Evolutionary conservation across 2,888 invertebrate species (phyloP).

Genomic region (Graphium colonna): DNA sequence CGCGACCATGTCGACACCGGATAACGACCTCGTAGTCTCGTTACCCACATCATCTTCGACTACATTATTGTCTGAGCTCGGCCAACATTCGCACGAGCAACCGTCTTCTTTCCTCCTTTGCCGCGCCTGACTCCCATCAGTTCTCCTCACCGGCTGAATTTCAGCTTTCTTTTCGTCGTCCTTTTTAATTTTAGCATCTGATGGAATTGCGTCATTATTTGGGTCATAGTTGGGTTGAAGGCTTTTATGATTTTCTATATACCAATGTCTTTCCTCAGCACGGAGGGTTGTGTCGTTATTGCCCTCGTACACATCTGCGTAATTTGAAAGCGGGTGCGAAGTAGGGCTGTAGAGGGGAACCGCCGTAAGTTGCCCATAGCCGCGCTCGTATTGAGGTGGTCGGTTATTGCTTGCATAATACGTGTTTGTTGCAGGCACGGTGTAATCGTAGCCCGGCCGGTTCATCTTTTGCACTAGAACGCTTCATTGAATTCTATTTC

Average conservation of each 20-base stretch:
- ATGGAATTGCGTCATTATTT: constrained; percentile 58
- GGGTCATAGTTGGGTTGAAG: constrained; percentile 62
- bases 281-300: constrained; percentile 75
- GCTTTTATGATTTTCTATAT: constrained; percentile 75
- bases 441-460: constrained; percentile 76
- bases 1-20: constrained; percentile 76
- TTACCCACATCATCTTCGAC: constrained; percentile 59
- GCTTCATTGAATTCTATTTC: constrained; percentile 72
- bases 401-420: constrained; percentile 69
- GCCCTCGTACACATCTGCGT: constrained; percentile 75
- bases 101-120: constrained; percentile 72
- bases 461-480: constrained; percentile 72
- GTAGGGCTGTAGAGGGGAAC: constrained; percentile 68
- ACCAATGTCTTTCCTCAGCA: constrained; percentile 76
- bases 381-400: constrained; percentile 72
- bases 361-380: constrained; percentile 64
- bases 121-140: constrained; percentile 58
- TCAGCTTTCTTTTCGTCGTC: constrained; percentile 72
- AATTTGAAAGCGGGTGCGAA: constrained; percentile 70
- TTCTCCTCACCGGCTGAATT: constrained; percentile 50
- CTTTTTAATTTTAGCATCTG: constrained; percentile 74
- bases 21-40: constrained; percentile 66
- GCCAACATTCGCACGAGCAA: constrained; percentile 78
- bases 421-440: constrained; percentile 71
- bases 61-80: constrained; percentile 65